Evolutionary conservation across 2,888 invertebrate genomes (phyloP).

Genomic region (Megalurothrips usitatus): DNA sequence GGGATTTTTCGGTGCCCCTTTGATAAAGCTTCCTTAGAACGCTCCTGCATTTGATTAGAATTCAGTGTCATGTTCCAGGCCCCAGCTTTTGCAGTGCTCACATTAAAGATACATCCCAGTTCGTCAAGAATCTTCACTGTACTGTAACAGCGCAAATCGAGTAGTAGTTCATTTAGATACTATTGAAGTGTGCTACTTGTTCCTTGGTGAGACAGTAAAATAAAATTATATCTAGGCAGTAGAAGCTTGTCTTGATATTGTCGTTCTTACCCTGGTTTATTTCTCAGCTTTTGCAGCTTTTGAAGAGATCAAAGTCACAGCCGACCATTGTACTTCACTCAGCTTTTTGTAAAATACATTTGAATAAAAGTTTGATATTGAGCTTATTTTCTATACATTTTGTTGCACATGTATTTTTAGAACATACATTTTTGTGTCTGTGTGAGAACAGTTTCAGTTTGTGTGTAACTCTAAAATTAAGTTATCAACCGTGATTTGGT

Average conservation of each 20-base stretch:
- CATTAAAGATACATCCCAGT: too few relatives aligned
- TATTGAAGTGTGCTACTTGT: too few relatives aligned
- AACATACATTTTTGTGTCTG: background rate
- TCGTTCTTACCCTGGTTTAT: background rate
- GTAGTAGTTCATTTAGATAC: too few relatives aligned
- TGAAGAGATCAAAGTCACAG: background rate
- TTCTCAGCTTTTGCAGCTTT: conserved; percentile 15
- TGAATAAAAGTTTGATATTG: background rate
- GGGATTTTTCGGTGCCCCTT: background rate
- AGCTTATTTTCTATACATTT: background rate
- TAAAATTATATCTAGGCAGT: background rate
- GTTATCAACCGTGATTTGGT: too few relatives aligned
- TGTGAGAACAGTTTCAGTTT: background rate
- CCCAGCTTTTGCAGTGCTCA: background rate
- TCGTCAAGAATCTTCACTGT: too few relatives aligned
- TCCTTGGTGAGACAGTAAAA: background rate
- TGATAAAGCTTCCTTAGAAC: background rate
- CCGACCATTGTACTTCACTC: background rate
- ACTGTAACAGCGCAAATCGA: too few relatives aligned
- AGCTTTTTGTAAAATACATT: background rate
- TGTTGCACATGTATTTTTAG: background rate
- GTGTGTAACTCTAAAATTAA: too few relatives aligned
- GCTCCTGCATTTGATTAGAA: background rate
- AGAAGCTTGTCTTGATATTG: background rate
- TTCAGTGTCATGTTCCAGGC: background rate